Base-by-base conservation (phyloP, 2,888 invertebrate species). In the Chrysolina americana region DNA sequence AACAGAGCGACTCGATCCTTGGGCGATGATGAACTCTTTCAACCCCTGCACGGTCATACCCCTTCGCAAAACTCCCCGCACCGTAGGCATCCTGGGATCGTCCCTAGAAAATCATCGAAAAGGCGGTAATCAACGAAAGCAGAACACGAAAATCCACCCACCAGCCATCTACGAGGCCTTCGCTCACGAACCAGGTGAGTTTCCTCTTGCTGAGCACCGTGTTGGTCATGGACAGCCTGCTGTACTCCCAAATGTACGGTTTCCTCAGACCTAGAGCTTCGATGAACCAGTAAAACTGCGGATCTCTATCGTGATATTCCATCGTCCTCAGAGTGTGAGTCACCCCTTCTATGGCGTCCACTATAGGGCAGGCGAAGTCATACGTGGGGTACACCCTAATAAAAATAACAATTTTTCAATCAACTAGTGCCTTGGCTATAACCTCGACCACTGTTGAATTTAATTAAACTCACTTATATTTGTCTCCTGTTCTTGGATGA, bases 361-460 rank as follows among this genome's bases (percentile, higher is more conserved):
- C 99, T 85, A 99, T 98, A 0, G 99, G 99, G 86, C 99, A 99
- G 0, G 99, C 98, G 90, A 99, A 99, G 89, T 99, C 99, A 86
- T 99, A 99, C 0, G 99, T 99, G 23, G 99, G 99, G 88, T 99
- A 99, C 0, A 98, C 98, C 85, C 98, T 98, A 87, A n/a, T n/a
- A n/a, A 21, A 89, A 36, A 36, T 36, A 36, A 8, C 36, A 36
- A 36, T 36, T 36, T 36, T 36, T 6, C 36, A 36, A 36, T 6
- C 4, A 36, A 8, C 36, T 36, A 36, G 36, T 36, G 4, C 36
- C 36, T 8, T 36, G 36, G 28, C 5, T 3, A 28, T 3, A 5
- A 28, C 28, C 28, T 28, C 28, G 28, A 36, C 36, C 0, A 36
- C 36, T 36, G 8, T 36, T 36, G 6, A 8, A 36, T 36, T 28